These are phyloP conservation scores for Belonocnema kinseyi DNA, from an alignment of 1,140 invertebrate species.

Conservation along the genomic window DNA sequence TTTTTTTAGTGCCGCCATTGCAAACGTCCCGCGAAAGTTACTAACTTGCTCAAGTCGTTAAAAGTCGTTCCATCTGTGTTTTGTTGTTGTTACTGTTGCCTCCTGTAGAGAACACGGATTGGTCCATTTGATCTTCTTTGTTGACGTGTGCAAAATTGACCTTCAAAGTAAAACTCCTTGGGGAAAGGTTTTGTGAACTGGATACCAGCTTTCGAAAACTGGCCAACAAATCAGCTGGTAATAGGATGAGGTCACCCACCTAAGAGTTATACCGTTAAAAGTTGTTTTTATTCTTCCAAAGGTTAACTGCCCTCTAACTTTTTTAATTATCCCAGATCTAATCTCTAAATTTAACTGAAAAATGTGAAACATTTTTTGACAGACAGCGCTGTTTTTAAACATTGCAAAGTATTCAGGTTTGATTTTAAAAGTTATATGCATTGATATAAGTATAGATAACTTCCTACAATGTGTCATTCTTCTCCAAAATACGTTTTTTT, in stretches of 20 bases:
- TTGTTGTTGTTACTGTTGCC: background rate
- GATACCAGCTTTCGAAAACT: background rate
- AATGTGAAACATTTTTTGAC: too few relatives aligned
- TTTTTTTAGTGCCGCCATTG: conserved; percentile 21
- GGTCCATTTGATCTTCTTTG: background rate
- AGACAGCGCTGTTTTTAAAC: too few relatives aligned
- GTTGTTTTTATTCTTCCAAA: background rate
- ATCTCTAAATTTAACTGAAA: too few relatives aligned
- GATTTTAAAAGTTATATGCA: too few relatives aligned
- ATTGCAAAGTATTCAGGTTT: too few relatives aligned
- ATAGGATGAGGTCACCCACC: background rate
- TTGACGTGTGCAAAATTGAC: background rate
- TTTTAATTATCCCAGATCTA: too few relatives aligned
- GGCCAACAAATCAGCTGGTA: conserved; percentile 8
- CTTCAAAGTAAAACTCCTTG: background rate
- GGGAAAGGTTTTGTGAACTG: background rate
- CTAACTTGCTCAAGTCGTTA: background rate
- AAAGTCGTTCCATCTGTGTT: background rate
- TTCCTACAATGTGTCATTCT: too few relatives aligned
- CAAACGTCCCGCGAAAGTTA: conserved; percentile 27
- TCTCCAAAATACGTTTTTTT: too few relatives aligned
- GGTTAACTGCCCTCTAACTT: too few relatives aligned
- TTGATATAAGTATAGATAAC: too few relatives aligned
- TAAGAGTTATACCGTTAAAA: background rate
- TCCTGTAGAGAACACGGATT: background rate